phyloP scores from a whole-genome alignment of 2,113 vertebrate genomes.

The Perognathus longimembris region DNA sequence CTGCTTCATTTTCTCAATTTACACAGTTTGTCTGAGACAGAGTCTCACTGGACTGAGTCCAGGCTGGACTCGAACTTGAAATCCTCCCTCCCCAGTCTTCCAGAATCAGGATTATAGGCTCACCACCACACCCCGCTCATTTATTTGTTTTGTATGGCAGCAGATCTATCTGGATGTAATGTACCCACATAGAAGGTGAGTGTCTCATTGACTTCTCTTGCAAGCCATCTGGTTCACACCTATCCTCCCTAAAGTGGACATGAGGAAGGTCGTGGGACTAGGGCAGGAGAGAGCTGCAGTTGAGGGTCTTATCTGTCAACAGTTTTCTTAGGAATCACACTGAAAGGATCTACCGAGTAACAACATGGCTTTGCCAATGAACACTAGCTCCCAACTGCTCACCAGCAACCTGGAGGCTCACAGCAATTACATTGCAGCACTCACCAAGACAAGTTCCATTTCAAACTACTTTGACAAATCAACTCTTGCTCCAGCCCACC shows the following conservation, averaged over 20 bases:
- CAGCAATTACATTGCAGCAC: not conserved
- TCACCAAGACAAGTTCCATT: constrained; percentile 20
- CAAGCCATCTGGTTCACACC: not conserved
- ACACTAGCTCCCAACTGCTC: no score
- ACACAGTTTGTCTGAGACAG: no score
- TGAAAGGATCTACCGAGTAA: not conserved
- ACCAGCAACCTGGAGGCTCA: no score
- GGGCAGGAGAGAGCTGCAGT: not conserved
- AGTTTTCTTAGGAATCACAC: not conserved
- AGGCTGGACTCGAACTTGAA: no score
- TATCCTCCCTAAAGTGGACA: not conserved
- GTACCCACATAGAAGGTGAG: not conserved
- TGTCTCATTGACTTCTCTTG: not conserved
- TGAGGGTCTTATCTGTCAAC: not conserved
- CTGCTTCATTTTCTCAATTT: not conserved
- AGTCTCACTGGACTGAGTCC: no score
- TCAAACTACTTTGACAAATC: constrained; percentile 33
- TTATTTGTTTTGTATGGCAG: not conserved
- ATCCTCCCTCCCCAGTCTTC: no score
- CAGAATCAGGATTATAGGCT: no score
- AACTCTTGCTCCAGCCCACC: not conserved
- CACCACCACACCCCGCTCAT: not conserved
- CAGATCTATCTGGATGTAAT: not conserved
- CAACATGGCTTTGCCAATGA: not conserved
- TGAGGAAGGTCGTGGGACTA: no score